Evolutionary conservation across 2,888 invertebrate species (phyloP).

Genomic region (Phortica okadai): DNA sequence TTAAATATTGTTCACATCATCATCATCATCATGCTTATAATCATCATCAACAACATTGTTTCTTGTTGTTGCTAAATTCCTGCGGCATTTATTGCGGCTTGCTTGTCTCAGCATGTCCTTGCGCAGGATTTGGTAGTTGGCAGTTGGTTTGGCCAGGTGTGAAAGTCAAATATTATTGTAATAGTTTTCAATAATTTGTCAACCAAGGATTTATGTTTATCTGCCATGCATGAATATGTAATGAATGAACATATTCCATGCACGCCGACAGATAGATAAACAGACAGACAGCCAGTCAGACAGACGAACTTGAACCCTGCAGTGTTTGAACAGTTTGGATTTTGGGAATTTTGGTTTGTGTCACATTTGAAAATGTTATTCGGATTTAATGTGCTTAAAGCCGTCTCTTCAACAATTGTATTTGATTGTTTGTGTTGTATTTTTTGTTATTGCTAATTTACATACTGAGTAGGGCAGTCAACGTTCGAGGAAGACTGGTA

Average conservation of each 20-base stretch:
- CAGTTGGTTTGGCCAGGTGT: background rate
- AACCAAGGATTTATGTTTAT: conserved; percentile 14
- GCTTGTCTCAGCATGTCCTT: background rate
- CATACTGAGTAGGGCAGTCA: background rate
- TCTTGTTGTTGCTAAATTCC: background rate
- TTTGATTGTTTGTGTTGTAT: background rate
- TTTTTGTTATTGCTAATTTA: background rate
- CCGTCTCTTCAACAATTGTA: conserved; percentile 5
- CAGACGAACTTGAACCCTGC: background rate
- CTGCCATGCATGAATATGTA: conserved; percentile 1
- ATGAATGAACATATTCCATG: background rate
- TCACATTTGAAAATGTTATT: background rate
- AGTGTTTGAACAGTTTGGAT: background rate
- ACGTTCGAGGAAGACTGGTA: background rate
- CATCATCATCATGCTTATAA: background rate
- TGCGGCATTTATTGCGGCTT: conserved; percentile 25
- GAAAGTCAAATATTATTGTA: conserved; percentile 28
- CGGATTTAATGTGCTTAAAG: conserved; percentile 17
- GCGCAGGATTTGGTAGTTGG: background rate
- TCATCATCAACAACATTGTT: background rate
- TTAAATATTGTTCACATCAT: conserved; percentile 19
- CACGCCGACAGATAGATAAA: background rate
- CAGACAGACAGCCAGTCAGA: conserved; percentile 3
- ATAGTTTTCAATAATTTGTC: conserved; percentile 26
- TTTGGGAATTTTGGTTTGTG: background rate